phyloP scores from a whole-genome alignment of 2,888 invertebrate species.

The Amaurobius ferox region DNA sequence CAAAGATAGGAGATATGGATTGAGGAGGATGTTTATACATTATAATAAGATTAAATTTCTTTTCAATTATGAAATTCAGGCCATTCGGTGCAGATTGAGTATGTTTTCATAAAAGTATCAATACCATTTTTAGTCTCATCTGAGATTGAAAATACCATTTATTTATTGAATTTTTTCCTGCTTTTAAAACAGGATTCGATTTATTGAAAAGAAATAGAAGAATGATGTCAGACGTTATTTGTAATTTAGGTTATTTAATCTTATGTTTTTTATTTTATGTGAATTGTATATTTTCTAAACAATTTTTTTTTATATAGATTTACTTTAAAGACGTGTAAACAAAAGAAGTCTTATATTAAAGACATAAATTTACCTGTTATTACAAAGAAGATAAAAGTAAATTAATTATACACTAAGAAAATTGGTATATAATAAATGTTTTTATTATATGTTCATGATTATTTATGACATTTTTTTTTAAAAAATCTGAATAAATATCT shows the following conservation, averaged over 20 bases:
- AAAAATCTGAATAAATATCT: no score
- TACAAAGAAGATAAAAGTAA: no score
- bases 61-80: not conserved
- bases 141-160: not conserved
- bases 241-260: not conserved
- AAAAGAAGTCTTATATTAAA: no score
- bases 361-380: no score
- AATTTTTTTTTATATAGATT: no score
- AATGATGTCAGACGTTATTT: not conserved
- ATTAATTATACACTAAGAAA: no score
- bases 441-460: no score
- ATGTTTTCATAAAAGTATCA: slow-evolving; percentile 6
- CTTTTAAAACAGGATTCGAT: not conserved
- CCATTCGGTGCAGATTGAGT: not conserved
- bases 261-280: not conserved
- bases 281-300: no score
- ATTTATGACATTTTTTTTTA: no score
- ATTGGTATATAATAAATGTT: no score
- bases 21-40: not conserved
- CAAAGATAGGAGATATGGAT: not conserved
- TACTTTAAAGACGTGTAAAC: no score
- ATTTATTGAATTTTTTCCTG: not conserved
- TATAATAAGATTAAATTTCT: not conserved
- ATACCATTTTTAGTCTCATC: not conserved
- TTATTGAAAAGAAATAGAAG: slow-evolving; percentile 5